Base-by-base conservation (phyloP, 35 echinoderm and acorn worm genomes). In the Lytechinus variegatus region DNA sequence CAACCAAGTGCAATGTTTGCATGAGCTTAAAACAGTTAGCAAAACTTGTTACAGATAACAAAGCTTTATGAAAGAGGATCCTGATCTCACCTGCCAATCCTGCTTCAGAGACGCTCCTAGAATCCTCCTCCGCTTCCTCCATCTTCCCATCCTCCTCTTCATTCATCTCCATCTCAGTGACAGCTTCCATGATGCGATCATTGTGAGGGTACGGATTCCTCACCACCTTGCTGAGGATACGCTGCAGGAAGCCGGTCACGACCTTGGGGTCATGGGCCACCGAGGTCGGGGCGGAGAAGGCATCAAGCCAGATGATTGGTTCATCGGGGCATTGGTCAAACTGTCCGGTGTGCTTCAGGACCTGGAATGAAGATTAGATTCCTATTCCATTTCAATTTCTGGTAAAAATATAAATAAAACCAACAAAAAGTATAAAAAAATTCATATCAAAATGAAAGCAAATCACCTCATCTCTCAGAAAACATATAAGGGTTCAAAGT, bases 181-280 rank as follows among this genome's bases (percentile, higher is more conserved):
- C 91, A 28, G 96, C 96, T 55, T 98, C 97, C 33, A 94, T 93
- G 28, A 99, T 94, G 86, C 89, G 92, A 52, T 99, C 98, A 54
- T 96, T 97, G 86, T 96, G 96, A 7, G 98, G 98, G 58, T 99
- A 95, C 0, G 98, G 98, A 87, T 99, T 99, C 55, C 97, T 91
- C 29, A 99, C 96, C 21, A 95, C 95, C 87, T 97, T 97, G 9
- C 91, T 97, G 28, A 99, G 96, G 4, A 96, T 86, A 16, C 92
- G 92, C 92, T 93, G 92, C 92, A 93, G 92, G 92, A 93, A 93
- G 92, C 29, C 92, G 2, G 92, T 24, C 4, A 44, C 92, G 9
- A 54, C 52, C 52, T 55, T 54, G 92, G 54, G 92, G 92, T 93
- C 92, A 93, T 33, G 55, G 92, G 92, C 56, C 53, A n/a, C 92